Evolutionary conservation across 2,888 invertebrate species (phyloP), one percentile per base, ranked within the genome.

Genomic region (Caenorhabditis zanzibari): DNA sequence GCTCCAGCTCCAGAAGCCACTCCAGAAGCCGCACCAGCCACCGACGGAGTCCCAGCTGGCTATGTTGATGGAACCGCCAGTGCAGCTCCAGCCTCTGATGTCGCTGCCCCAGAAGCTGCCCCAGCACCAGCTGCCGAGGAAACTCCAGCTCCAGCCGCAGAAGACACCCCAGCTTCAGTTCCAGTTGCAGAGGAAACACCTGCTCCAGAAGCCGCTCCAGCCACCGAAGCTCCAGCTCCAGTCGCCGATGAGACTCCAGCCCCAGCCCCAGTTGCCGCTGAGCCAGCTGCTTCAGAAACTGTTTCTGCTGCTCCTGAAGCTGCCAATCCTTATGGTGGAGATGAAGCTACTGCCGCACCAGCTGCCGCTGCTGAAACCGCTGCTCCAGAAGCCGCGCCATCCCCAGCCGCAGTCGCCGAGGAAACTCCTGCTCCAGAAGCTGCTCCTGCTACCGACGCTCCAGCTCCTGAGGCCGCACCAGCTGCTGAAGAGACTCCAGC

Each of bases 51-150:
- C 1, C 80, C 72, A 22, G 66, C 56, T 1, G 72, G 71, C 32
- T 80, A 72, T 28, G 69, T 80, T 41, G 81, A 61, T 41, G 81
- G 73, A 38, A 73, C 81, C 2, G 81, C 73, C 7, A 66, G 66
- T 52, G 66, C 66, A 26, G 35, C 72, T 0, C 24, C 80, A 47
- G 79, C 74, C 0, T 52, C 73, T 14, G 63, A 28, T 56, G 75
- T 63, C 22, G 52, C 66, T 49, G 77, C 72, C 19, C 32, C 69
- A 26, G 66, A 44, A 26, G 58, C 79, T 12, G 81, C 69, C 16
- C 59, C 66, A 66, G 77, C 72, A 19, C 35, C 69, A 49, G 66
- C 28, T 12, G 58, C 64, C 9, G 79, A 61, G 14, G 59, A 71
- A 22, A 54, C 64, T 32, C 52, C 61, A 47, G 58, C 69, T 16